A percentile compares a stretch with the other conserved stretches of the same genome.
Conservation (phyloP, 2,113 vertebrate species). For the Mirounga angustirostris region DNA sequence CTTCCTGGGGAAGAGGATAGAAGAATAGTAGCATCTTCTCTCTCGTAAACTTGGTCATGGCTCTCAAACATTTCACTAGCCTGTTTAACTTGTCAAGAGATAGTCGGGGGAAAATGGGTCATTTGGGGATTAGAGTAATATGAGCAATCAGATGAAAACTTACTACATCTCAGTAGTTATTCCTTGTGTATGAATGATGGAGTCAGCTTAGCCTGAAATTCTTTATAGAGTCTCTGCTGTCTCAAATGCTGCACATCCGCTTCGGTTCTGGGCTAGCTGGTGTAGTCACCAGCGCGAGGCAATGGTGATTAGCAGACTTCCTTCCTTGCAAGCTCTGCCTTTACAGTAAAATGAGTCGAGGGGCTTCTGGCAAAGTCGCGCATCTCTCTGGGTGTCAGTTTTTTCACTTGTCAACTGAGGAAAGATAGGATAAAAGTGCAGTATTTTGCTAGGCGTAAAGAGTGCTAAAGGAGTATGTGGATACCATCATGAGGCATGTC, state of each 20-base stretch:
- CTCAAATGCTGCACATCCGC: not conserved
- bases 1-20: not conserved
- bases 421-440: not conserved
- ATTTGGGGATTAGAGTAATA: constrained; percentile 64
- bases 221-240: constrained; percentile 25
- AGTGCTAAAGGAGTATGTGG: not conserved
- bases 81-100: constrained; percentile 58
- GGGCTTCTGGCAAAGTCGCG: not conserved
- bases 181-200: constrained; percentile 50
- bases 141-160: constrained; percentile 44
- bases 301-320: not conserved
- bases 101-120: not conserved
- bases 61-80: constrained; percentile 18
- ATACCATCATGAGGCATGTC: not conserved
- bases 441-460: constrained; percentile 26
- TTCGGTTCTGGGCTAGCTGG: not conserved
- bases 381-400: not conserved
- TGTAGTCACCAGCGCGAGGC: not conserved
- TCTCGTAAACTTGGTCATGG: constrained; percentile 28
- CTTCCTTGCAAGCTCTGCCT: not conserved
- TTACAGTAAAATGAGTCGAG: not conserved
- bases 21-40: not conserved
- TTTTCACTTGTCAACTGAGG: not conserved
- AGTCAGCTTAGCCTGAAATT: constrained; percentile 20
- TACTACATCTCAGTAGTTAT: constrained; percentile 16